Conservation (phyloP, 2,888 invertebrate genomes). For the Cynaeus angustus region DNA sequence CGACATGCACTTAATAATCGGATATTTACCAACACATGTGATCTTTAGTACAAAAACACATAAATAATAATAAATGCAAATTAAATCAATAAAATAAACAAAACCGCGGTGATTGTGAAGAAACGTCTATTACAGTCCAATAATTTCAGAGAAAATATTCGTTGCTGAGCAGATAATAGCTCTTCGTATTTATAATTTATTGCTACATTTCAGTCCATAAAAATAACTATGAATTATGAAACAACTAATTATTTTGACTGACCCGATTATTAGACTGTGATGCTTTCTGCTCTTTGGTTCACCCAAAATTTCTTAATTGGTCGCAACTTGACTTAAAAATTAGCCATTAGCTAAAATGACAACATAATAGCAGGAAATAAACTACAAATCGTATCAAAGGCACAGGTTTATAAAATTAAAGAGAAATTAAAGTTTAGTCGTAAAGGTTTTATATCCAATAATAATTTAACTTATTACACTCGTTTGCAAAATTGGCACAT, state of each 20-base stretch:
- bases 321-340: not conserved
- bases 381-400: too few species aligned
- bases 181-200: constrained; percentile 6
- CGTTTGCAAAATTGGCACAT: too few species aligned
- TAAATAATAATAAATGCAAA: too few species aligned
- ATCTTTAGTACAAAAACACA: too few species aligned
- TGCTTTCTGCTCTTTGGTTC: not conserved
- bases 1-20: too few species aligned
- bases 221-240: not conserved
- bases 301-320: not conserved
- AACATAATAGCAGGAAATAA: too few species aligned
- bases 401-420: too few species aligned
- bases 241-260: constrained; percentile 1
- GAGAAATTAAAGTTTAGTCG: too few species aligned
- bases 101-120: not conserved
- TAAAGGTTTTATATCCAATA: too few species aligned
- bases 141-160: constrained; percentile 5
- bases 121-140: constrained; percentile 8
- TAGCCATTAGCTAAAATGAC: too few species aligned
- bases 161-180: not conserved
- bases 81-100: not conserved
- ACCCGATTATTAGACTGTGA: not conserved
- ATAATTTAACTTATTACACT: too few species aligned
- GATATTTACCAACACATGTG: too few species aligned
- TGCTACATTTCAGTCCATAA: constrained; percentile 1